These are phyloP conservation scores for Balearica regulorum DNA, from an alignment of 2,797 vertebrate genomes.

Conservation along the genomic window DNA sequence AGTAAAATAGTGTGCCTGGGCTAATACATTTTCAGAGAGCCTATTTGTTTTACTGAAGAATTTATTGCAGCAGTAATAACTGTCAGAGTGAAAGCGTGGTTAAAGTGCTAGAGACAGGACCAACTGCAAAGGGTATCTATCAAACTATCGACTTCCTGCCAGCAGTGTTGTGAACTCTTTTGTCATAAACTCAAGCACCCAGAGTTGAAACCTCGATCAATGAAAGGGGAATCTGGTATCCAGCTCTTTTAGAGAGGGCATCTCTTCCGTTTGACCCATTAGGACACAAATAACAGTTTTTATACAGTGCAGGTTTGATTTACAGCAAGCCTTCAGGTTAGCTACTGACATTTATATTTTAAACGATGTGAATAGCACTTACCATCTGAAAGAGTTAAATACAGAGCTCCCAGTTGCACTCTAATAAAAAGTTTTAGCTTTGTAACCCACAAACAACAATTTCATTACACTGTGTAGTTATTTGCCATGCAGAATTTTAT, in stretches of 20 bases:
- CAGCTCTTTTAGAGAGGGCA: conserved; percentile 81
- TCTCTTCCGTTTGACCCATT: conserved; percentile 82
- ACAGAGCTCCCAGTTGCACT: neutral
- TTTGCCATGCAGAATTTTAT: neutral
- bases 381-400: conserved; percentile 22
- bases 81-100: conserved; percentile 86
- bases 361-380: neutral
- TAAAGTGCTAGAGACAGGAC: conserved; percentile 83
- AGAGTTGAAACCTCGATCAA: conserved; percentile 78
- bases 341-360: conserved; percentile 27
- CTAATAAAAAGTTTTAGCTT: neutral
- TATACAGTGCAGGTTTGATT: conserved; percentile 41
- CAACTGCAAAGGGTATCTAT: conserved; percentile 84
- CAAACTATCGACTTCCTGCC: conserved; percentile 88
- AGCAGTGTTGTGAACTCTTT: conserved; percentile 85
- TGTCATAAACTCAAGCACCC: conserved; percentile 87
- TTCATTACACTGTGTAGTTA: neutral
- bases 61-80: conserved; percentile 94
- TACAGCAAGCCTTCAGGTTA: conserved; percentile 43
- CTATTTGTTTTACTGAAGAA: conserved; percentile 85
- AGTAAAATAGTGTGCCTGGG: conserved; percentile 84
- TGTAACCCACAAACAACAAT: neutral
- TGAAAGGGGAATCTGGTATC: conserved; percentile 81
- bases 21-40: conserved; percentile 83
- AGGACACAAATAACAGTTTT: conserved; percentile 81